Evolutionary conservation across 1,140 invertebrate species (phyloP), one percentile per base, ranked within the genome.

Genomic region (Cotesia chilonis): DNA sequence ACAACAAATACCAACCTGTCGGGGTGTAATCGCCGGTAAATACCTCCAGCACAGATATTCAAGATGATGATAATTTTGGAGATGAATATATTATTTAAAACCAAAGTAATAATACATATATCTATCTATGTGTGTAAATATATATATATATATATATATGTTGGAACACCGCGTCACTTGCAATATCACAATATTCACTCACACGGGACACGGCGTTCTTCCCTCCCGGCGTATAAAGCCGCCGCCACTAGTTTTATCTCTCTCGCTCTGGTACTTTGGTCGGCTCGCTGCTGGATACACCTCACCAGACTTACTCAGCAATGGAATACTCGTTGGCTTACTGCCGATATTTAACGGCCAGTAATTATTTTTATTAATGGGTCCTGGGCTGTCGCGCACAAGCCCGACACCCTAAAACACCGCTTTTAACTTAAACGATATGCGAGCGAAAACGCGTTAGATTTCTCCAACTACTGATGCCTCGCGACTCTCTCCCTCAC

Each of bases 401-500:
- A 73, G 69, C 77, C 77, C 78, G 76, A 79, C 76, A 72, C 74
- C 75, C 76, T 75, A 72, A 73, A 74, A 61, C 65, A 57, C 71
- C 12, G 64, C 28, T 20, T 55, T n/a, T 47, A 57, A 70, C 57
- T 51, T n/a, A 72, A 75, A 75, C 74, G 66, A 75, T 76, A 41
- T 71, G 71, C 75, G 75, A 72, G 68, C 70, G 38, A 74, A 76
- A 71, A 69, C 68, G 76, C 66, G 70, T 72, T 59, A 68, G 63
- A 77, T 55, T 52, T 70, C 71, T 61, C 72, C 60, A 14, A 71
- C 55, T 41, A 75, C 70, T 59, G 64, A 63, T 74, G 63, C 57
- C 73, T 83, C 77, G 78, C 78, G 72, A 81, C 82, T 84, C 76
- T 80, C 80, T 84, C 80, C 82, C 81, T 83, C 80, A 77, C 81